phyloP scores from a whole-genome alignment of 1,140 invertebrate genomes.

The Pinna nobilis region DNA sequence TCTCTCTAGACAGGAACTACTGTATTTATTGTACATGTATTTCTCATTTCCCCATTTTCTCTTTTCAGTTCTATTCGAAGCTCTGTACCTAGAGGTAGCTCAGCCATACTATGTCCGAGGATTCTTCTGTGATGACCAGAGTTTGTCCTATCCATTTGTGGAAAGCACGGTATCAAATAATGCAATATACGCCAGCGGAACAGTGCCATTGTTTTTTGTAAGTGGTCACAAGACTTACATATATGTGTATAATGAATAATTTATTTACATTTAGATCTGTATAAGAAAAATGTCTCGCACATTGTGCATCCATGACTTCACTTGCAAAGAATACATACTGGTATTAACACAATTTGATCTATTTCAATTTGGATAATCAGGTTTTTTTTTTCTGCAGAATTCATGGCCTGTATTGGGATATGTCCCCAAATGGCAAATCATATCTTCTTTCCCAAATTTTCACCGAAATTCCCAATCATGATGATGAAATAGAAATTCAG shows the following conservation, averaged over 20 bases:
- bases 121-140: conserved; percentile 16
- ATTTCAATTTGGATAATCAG: background rate
- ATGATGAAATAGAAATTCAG: too few relatives aligned
- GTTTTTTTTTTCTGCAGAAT: background rate
- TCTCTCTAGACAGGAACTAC: too few relatives aligned
- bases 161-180: conserved; percentile 7
- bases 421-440: too few relatives aligned
- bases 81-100: conserved; percentile 10
- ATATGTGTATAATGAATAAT: background rate
- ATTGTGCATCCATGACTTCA: too few relatives aligned
- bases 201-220: conserved; percentile 13
- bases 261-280: background rate
- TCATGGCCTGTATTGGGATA: conserved; percentile 12
- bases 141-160: background rate
- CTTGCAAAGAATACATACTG: too few relatives aligned
- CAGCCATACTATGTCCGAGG: background rate
- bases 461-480: too few relatives aligned
- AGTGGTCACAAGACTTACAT: background rate
- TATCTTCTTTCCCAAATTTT: too few relatives aligned
- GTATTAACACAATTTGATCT: too few relatives aligned
- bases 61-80: conserved; percentile 15
- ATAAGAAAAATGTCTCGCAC: too few relatives aligned
- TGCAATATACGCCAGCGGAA: conserved; percentile 1
- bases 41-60: background rate
- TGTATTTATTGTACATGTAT: too few relatives aligned